Percentiles rank a stretch among this genome's conserved stretches.
Conservation (phyloP, 2,113 vertebrate species). For the Cheirogaleus medius region DNA sequence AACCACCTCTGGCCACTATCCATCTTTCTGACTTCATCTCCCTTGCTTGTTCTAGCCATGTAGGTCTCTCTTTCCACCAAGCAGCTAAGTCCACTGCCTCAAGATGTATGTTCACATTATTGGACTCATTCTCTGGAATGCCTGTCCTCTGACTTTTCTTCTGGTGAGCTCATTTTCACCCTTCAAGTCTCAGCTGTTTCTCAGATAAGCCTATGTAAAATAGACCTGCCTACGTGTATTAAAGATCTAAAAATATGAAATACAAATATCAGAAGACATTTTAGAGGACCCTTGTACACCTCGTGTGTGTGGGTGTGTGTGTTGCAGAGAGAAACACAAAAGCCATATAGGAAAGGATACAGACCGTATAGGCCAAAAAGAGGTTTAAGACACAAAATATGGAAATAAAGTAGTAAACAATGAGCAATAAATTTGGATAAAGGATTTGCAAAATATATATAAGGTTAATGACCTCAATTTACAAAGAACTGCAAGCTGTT, state of each 20-base stretch:
- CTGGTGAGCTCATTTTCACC: background rate
- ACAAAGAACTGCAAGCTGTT: background rate
- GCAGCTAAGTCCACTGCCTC: background rate
- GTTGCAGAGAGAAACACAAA: background rate
- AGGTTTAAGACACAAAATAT: background rate
- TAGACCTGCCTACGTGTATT: background rate
- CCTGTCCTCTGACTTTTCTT: background rate
- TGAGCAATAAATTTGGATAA: background rate
- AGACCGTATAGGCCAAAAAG: background rate
- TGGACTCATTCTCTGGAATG: background rate
- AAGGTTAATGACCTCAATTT: background rate
- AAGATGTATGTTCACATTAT: background rate
- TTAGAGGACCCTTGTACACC: background rate
- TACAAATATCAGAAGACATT: background rate
- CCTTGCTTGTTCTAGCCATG: background rate
- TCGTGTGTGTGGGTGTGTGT: background rate
- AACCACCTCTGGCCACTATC: background rate
- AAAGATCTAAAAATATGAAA: background rate
- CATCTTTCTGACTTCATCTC: background rate
- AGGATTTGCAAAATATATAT: background rate
- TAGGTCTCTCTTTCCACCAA: background rate
- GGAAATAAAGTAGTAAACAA: background rate
- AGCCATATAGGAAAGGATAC: background rate
- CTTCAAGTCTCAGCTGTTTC: background rate
- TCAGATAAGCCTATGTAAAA: background rate